Base-by-base conservation (phyloP, 2,113 vertebrate genomes). In the Sturnus vulgaris region DNA sequence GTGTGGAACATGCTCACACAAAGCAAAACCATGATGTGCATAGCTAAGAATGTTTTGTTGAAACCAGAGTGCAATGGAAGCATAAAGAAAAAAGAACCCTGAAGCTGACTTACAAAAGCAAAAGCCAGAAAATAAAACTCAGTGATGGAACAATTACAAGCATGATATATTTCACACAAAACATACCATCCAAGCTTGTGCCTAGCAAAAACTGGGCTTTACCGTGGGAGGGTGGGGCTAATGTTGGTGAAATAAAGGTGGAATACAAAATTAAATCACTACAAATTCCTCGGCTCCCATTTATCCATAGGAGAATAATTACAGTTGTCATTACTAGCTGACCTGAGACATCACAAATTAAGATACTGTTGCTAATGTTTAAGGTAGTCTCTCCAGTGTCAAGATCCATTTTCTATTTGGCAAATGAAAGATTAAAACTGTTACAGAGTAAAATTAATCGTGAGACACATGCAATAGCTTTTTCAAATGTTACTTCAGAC, bases 301-400 rank as follows among this genome's bases (percentile, higher is more conserved):
- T 84, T 46, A 87, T 69, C 42, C 28, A 76, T 5, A 57, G 50
- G 15, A 95, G 50, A 87, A 82, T 91, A 95, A 87, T 47, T 42
- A 70, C 23, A 69, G 44, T 79, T 82, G 84, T 80, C 82, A 77
- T 82, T 35, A 77, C 59, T 49, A 77, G 42, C 63, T 85, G 82
- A 95, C 86, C 63, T 15, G 24, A 90, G 66, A 77, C 42, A 79
- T 39, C 63, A 88, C 70, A 91, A 91, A 96, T 92, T 95, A 92
- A 92, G 83, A 92, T 24, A 84, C 61, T 27, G 40, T 47, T 87
- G 73, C 89, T 93, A 80, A 86, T 33, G 28, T 78, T 94, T 88
- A 93, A 91, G 35, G 30, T 24, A 88, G 71, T 73, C 50, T 90
- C 78, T 77, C 76, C 46, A 37, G 27, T n/a, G 63, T 93, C 91